Evolutionary conservation across 2,888 invertebrate genomes (phyloP), one percentile per base, ranked within the genome.

Genomic region (Melanostoma mellinum): DNA sequence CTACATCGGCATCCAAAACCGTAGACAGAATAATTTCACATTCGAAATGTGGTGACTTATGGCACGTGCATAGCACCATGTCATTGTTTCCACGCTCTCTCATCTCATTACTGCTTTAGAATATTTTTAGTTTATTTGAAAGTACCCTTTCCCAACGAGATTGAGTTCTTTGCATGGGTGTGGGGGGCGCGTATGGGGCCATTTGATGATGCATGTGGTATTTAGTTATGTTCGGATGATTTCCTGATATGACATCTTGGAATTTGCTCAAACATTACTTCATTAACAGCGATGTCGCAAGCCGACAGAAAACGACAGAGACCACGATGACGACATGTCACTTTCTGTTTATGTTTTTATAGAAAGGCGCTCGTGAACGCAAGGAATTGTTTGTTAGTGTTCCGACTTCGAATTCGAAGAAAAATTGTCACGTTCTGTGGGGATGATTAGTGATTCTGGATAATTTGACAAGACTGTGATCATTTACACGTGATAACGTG

Each of bases 61-160:
- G 79, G 79, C 79, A 84, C 84, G 78, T 84, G 84, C 78, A 84
- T 55, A 60, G 71, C 79, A 84, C 71, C 84, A 84, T 84, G 84
- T 84, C 84, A 84, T 84, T 84, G 84, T 84, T 84, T 84, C 80
- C 75, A 77, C 77, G 77, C 82, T 82, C 75, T 71, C 81, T 79
- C 74, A 84, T 84, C 84, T 79, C 77, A 82, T 82, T 82, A 82
- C 82, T 67, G 20, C 20, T 20, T 32, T 2, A 52, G 77, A 63
- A 63, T 82, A 82, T 82, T 82, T 82, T 73, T 77, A 82, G 82
- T 55, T 63, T 20, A 20, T 20, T 72, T 50, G 63, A 80, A 80
- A 79, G 73, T 73, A 73, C 63, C 20, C 48, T 48, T 56, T 35
- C 42, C 33, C 68, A 63, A 55, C 50, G 36, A 50, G 69, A 61